These are phyloP conservation scores for Pygmarrhopalites habei DNA, from an alignment of 1,140 invertebrate genomes.

Conservation along the genomic window DNA sequence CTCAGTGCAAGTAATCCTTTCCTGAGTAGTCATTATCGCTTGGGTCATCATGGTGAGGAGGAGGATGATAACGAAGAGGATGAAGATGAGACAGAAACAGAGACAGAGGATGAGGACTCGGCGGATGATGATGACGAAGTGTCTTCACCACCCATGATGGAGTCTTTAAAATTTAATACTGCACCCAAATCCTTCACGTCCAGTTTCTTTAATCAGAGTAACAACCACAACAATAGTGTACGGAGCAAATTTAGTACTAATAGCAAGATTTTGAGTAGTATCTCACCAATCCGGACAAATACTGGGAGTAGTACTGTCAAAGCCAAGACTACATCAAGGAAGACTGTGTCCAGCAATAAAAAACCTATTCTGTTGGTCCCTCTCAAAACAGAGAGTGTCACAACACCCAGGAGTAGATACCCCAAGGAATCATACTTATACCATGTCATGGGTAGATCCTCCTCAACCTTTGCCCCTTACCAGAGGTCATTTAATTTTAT, in stretches of 20 bases:
- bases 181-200: not conserved
- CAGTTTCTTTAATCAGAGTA: not conserved
- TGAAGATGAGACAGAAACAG: constrained; percentile 10
- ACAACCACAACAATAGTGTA: too few species aligned
- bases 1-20: not conserved
- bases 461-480: constrained; percentile 39
- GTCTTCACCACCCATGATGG: not conserved
- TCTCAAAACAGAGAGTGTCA: constrained; percentile 35
- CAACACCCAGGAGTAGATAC: constrained; percentile 26
- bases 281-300: too few species aligned
- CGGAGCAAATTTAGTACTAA: too few species aligned
- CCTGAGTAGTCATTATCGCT: not conserved
- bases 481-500: constrained; percentile 38
- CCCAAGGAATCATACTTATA: constrained; percentile 39
- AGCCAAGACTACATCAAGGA: not conserved
- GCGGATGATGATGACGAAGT: not conserved
- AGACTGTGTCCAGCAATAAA: not conserved
- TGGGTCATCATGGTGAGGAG: constrained; percentile 1
- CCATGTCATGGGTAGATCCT: constrained; percentile 36
- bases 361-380: constrained; percentile 35
- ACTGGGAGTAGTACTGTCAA: too few species aligned
- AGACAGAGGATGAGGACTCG: constrained; percentile 1
- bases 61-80: constrained; percentile 7
- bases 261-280: too few species aligned
- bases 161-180: constrained; percentile 3